Evolutionary conservation across 35 echinoderm and acorn worm species (phyloP), one percentile per base, ranked within the genome.

Genomic region (Apostichopus californicus): DNA sequence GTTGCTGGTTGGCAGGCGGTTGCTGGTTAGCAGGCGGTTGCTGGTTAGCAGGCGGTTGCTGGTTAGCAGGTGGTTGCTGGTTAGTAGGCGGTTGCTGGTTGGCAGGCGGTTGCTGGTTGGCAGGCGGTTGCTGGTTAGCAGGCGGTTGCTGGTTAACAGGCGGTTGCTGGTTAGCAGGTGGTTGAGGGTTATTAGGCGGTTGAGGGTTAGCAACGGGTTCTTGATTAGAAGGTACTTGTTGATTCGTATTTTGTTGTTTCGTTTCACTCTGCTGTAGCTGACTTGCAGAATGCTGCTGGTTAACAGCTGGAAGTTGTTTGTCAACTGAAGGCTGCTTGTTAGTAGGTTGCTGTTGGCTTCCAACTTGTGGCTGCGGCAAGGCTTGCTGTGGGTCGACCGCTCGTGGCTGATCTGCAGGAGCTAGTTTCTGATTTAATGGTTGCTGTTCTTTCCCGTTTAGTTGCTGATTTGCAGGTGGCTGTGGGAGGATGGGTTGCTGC

Each of bases 381-480:
- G 78, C 6, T 87, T 21, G 57, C 57, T 87, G 86, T 59, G 17
- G 59, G 9, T 52, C 15, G 8, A 4, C 58, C 8, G 59, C 56
- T 87, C 22, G 5, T 22, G 17, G 4, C 64, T 87, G 57, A 23
- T 65, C 52, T 13, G 9, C 54, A 87, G 57, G 22, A 5, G 57
- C 3, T 66, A 63, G 17, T 52, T 87, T 21, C 7, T 20, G 86
- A 25, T 87, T 34, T 68, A 15, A 7, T 0, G 20, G 57, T 71
- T 55, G n/a, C 57, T 14, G 9, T 87, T 87, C 7, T 5, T 87
- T 87, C 3, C 24, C 23, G 64, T 11, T 9, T 65, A 6, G 86
- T 71, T 64, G 86, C n/a, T 87, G 57, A 14, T 87, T 66, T 71
- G 57, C 80, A 15, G 80, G 80, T 56, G 52, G 80, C 52, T 83